Conservation (phyloP, 2,113 vertebrate species). For the Sinocyclocheilus maitianheensis region DNA sequence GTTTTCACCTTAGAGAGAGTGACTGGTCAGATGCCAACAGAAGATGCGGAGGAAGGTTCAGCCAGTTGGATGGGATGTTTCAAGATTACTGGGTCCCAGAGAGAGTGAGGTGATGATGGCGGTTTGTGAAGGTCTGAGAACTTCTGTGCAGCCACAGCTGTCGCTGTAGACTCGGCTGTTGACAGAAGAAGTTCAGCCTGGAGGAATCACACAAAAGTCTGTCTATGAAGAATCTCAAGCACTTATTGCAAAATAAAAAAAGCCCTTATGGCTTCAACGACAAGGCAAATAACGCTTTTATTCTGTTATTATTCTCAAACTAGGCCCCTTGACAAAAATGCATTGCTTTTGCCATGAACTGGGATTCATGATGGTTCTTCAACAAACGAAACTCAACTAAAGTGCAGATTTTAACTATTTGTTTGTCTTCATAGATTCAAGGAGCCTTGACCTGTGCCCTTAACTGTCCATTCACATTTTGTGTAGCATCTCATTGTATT, state of each 20-base stretch:
- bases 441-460: not conserved
- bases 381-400: not conserved
- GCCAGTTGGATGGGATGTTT: constrained; percentile 11
- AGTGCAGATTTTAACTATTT: too few relatives aligned
- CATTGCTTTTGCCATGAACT: not conserved
- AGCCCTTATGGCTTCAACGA: not conserved
- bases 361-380: not conserved
- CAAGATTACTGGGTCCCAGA: not conserved
- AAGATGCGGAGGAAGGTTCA: not conserved
- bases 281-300: not conserved
- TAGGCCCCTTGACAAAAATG: not conserved
- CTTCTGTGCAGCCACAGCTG: constrained; percentile 69
- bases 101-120: constrained; percentile 15
- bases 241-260: not conserved
- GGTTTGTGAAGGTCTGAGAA: constrained; percentile 37
- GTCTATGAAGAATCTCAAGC: not conserved
- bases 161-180: constrained; percentile 60
- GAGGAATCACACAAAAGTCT: not conserved
- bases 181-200: constrained; percentile 59
- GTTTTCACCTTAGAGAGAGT: not conserved
- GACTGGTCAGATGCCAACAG: not conserved
- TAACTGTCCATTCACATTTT: not conserved
- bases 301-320: not conserved
- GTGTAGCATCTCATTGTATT: not conserved
- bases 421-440: not conserved